phyloP scores from a whole-genome alignment of 2,888 invertebrate genomes.

The Cosmorhoe ocellata region DNA sequence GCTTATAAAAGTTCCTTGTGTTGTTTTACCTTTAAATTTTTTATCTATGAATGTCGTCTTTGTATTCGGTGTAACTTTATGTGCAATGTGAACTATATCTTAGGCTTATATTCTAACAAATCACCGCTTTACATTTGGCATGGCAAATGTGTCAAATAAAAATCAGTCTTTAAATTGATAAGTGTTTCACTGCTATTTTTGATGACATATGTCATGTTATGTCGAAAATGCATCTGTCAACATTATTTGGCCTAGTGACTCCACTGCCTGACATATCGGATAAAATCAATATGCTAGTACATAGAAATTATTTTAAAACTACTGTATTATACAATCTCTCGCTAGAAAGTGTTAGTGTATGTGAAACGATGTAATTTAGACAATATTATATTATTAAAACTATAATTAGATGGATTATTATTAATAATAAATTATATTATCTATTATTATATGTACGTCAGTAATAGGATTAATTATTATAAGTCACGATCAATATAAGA shows the following conservation, averaged over 20 bases:
- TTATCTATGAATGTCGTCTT: constrained; percentile 29
- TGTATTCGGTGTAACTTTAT: constrained; percentile 32
- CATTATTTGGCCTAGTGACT: constrained; percentile 66
- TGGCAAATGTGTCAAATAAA: constrained; percentile 16
- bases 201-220: constrained; percentile 29
- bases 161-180: background rate
- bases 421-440: constrained; percentile 17
- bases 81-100: constrained; percentile 35
- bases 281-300: constrained; percentile 65
- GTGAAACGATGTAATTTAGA: constrained; percentile 71
- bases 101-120: constrained; percentile 29
- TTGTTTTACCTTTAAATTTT: constrained; percentile 32
- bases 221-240: constrained; percentile 39
- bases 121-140: constrained; percentile 45
- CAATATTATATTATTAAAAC: constrained; percentile 74
- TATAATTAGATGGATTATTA: constrained; percentile 37
- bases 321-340: constrained; percentile 59
- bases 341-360: constrained; percentile 53
- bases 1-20: constrained; percentile 42
- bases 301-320: constrained; percentile 55
- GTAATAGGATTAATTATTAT: constrained; percentile 11
- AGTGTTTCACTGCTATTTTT: too few species aligned
- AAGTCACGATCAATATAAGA: constrained; percentile 3
- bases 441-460: constrained; percentile 15
- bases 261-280: constrained; percentile 77